Evolutionary conservation across 2,888 invertebrate species (phyloP).

Genomic region (Criorhina ranunculi): DNA sequence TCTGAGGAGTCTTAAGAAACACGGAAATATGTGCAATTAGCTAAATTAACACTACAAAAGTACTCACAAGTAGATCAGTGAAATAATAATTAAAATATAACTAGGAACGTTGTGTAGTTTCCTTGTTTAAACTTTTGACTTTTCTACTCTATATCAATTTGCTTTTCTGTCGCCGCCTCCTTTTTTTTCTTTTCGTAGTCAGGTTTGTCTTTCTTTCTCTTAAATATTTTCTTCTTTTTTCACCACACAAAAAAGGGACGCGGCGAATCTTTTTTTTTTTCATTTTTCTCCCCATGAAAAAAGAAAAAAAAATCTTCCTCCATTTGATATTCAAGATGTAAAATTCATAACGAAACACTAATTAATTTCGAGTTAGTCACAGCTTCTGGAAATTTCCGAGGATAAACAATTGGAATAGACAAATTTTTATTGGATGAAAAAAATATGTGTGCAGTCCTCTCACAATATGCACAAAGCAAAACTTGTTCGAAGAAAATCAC

Average conservation of each 20-base stretch:
- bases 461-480: slow-evolving; percentile 44
- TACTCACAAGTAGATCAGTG: slow-evolving; percentile 21
- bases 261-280: slow-evolving; percentile 59
- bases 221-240: slow-evolving; percentile 56
- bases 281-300: slow-evolving; percentile 8
- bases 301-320: slow-evolving; percentile 31
- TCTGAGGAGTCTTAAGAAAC: background rate
- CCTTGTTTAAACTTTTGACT: slow-evolving; percentile 43
- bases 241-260: slow-evolving; percentile 75
- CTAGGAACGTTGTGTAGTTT: slow-evolving; percentile 5
- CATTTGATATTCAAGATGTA: slow-evolving; percentile 38
- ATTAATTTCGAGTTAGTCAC: slow-evolving; percentile 24
- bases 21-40: background rate
- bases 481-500: slow-evolving; percentile 16
- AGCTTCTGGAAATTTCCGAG: slow-evolving; percentile 47
- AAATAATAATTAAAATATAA: slow-evolving; percentile 1
- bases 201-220: slow-evolving; percentile 26
- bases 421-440: background rate
- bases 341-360: slow-evolving; percentile 37
- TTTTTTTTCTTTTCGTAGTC: slow-evolving; percentile 34
- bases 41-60: slow-evolving; percentile 6
- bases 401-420: slow-evolving; percentile 53
- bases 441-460: slow-evolving; percentile 31
- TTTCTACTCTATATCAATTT: slow-evolving; percentile 51
- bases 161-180: slow-evolving; percentile 46